Evolutionary conservation across 2,113 vertebrate species (phyloP).

Genomic region (Gallinago undulata): DNA sequence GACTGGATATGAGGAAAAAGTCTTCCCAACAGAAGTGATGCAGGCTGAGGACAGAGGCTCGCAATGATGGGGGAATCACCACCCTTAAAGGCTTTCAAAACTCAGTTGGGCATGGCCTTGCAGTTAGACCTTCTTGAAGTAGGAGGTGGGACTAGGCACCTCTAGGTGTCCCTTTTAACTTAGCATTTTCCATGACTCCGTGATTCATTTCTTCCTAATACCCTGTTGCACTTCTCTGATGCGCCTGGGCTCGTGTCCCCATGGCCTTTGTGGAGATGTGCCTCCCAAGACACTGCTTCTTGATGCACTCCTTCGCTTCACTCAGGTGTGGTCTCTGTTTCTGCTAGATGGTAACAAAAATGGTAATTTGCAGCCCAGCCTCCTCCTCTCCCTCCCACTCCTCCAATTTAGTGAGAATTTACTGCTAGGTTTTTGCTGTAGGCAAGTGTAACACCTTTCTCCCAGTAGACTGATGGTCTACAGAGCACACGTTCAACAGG

Average conservation of each 20-base stretch:
- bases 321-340: not conserved
- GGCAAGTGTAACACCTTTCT: not conserved
- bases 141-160: not conserved
- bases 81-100: not conserved
- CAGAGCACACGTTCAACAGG: not conserved
- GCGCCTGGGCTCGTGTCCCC: rapidly evolving
- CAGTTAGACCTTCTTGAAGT: not conserved
- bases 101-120: not conserved
- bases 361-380: not conserved
- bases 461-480: not conserved
- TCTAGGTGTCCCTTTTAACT: not conserved
- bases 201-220: not conserved
- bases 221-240: rapidly evolving
- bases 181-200: not conserved
- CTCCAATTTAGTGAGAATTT: not conserved
- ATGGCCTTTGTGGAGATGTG: not conserved
- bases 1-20: not conserved
- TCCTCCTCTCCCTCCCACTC: not conserved
- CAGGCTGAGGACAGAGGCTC: not conserved
- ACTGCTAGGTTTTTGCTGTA: not conserved
- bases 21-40: not conserved
- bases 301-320: not conserved
- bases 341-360: not conserved
- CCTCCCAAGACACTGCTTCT: not conserved
- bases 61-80: not conserved